phyloP scores from a whole-genome alignment of 2,113 vertebrate genomes.

The Puffinus mauretanicus region DNA sequence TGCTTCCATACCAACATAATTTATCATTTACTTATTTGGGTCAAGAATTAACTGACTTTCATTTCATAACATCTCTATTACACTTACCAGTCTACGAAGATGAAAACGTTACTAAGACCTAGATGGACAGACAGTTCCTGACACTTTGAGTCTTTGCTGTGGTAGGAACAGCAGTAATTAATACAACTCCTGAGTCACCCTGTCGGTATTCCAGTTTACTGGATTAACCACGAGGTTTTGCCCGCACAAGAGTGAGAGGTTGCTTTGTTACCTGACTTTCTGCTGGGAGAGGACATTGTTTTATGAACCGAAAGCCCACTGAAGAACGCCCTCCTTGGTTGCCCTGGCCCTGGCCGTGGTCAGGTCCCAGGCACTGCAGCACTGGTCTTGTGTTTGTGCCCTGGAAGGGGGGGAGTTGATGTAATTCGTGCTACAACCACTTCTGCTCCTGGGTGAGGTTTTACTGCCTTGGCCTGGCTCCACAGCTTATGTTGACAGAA shows the following conservation, averaged over 20 bases:
- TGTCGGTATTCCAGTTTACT: background rate
- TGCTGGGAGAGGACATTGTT: background rate
- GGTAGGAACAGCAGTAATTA: background rate
- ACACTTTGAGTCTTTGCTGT: background rate
- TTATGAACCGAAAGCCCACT: background rate
- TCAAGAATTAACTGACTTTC: background rate
- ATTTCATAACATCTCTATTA: background rate
- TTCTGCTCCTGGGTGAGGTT: background rate
- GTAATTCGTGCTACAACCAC: background rate
- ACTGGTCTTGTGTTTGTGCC: background rate
- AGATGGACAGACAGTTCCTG: background rate
- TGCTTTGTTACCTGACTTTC: background rate
- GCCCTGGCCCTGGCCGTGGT: background rate
- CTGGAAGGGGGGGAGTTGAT: background rate
- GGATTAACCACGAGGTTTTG: background rate
- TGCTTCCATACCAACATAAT: background rate
- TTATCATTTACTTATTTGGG: background rate
- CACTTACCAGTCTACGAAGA: background rate
- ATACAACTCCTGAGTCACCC: background rate
- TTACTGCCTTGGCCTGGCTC: background rate
- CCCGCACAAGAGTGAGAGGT: background rate
- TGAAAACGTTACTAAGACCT: background rate
- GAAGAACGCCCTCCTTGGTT: background rate
- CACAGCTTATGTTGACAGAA: constrained; percentile 12
- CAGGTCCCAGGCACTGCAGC: background rate